Percentiles rank a stretch among this genome's conserved stretches.
Conservation (phyloP, 2,797 vertebrate genomes). For the Staurois parvus region DNA sequence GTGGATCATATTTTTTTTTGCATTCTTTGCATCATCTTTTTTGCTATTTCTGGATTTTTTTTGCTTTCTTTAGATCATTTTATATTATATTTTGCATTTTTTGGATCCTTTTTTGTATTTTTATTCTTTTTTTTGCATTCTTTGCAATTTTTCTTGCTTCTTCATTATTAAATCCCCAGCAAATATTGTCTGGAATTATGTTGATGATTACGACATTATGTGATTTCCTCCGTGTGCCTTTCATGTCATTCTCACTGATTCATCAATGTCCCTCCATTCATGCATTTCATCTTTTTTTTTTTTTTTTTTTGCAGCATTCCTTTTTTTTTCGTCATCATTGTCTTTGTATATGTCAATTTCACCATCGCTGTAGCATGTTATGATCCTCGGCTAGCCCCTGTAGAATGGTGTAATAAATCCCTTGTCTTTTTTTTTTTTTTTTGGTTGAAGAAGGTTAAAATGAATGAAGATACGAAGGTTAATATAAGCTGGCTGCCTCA, state of each 20-base stretch:
- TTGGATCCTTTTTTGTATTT: too few relatives aligned
- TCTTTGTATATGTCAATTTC: background rate
- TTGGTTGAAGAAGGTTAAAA: conserved; percentile 84
- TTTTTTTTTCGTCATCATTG: background rate
- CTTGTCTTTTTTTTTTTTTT: conserved; percentile 76
- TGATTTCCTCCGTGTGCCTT: background rate
- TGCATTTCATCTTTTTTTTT: background rate
- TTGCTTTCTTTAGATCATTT: too few relatives aligned
- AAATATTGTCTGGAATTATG: background rate
- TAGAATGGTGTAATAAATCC: conserved; percentile 68
- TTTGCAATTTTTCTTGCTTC: too few relatives aligned
- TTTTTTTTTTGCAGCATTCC: background rate
- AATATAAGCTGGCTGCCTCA: conserved; percentile 87
- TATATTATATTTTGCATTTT: too few relatives aligned
- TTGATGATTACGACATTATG: background rate
- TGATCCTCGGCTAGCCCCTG: conserved; percentile 50
- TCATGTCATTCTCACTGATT: background rate
- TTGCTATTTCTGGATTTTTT: too few relatives aligned
- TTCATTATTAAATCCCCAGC: too few relatives aligned
- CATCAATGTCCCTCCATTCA: background rate
- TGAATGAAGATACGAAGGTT: conserved; percentile 91
- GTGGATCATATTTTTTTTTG: too few relatives aligned
- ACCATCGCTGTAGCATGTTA: conserved; percentile 68
- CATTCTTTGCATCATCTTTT: too few relatives aligned
- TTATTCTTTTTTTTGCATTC: too few relatives aligned